Evolutionary conservation across 2,888 invertebrate genomes (phyloP).

Genomic region (Beris chalybata): DNA sequence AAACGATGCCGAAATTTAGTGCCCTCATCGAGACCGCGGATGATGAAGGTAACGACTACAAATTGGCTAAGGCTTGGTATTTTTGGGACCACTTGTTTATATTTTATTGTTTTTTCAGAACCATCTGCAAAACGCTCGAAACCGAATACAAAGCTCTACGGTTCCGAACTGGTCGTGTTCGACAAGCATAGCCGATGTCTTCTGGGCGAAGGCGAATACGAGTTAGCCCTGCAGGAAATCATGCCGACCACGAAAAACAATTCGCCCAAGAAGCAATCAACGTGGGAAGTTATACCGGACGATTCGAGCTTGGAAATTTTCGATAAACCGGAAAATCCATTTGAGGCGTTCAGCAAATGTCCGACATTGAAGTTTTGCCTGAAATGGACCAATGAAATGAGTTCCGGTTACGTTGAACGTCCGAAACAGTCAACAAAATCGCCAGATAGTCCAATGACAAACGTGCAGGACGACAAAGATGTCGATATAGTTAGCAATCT

Average conservation of each 20-base stretch:
- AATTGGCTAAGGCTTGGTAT: not conserved
- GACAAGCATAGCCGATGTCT: slow-evolving; percentile 88
- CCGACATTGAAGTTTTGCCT: slow-evolving; percentile 84
- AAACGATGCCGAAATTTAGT: slow-evolving; percentile 51
- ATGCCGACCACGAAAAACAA: slow-evolving; percentile 54
- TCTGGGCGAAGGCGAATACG: slow-evolving; percentile 87
- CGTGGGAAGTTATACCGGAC: slow-evolving; percentile 65
- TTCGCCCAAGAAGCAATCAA: slow-evolving; percentile 72
- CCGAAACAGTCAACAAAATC: slow-evolving; percentile 59
- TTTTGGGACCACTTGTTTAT: not conserved
- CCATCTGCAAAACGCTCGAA: slow-evolving; percentile 73
- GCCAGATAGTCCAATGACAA: not conserved
- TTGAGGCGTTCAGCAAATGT: slow-evolving; percentile 76
- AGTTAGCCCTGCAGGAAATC: slow-evolving; percentile 79
- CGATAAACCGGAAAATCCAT: slow-evolving; percentile 58
- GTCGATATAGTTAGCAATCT: slow-evolving; percentile 44
- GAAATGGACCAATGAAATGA: slow-evolving; percentile 78
- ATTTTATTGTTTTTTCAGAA: slow-evolving; percentile 51
- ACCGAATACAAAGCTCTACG: slow-evolving; percentile 57
- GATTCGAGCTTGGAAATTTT: slow-evolving; percentile 56
- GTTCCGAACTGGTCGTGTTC: slow-evolving; percentile 82
- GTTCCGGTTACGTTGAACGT: slow-evolving; percentile 67
- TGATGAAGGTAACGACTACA: slow-evolving; percentile 53
- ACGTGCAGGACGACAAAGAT: slow-evolving; percentile 52
- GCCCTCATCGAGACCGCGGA: slow-evolving; percentile 52